Base-by-base conservation (phyloP, 2,797 vertebrate species). In the Todus mexicanus region DNA sequence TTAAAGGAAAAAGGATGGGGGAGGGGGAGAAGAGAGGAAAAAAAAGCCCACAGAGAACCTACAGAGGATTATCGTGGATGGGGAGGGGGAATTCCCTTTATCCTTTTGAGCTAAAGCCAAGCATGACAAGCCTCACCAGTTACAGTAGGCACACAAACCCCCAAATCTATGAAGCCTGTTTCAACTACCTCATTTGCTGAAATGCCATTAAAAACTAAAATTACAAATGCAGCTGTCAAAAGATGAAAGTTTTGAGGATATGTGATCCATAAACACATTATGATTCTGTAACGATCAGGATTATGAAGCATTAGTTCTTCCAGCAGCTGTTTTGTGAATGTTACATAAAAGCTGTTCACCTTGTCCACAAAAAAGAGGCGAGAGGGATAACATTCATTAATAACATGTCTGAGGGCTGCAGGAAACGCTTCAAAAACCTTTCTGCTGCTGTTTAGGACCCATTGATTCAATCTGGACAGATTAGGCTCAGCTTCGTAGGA, bases 311-410 rank as follows among this genome's bases (percentile, higher is more conserved):
- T 83, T 92, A 87, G 61, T 65, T 91, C 45, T 91, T 87, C 47
- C 76, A 85, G 66, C 84, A 91, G 87, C 92, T 94, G 72, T 74
- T 93, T 56, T 77, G 84, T 65, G 35, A 59, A 40, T 63, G 79
- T 92, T 95, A 93, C 54, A 75, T 94, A 93, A 89, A 87, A 93
- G 65, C 89, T 54, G 27, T 89, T 96, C 84, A 93, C 84, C 69
- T 86, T 95, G 68, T 43, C 45, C 53, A 65, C 33, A 61, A 64
- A 86, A 76, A 61, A 29, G 53, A 92, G 43, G 12, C 20, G 84
- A 83, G 31, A 83, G n/a, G 63, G 42, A 89, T 91, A 83, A 83
- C 35, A 47, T 83, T 59, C 31, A 75, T 77, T 80, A 77, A 48
- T 65, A 85, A 69, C 10, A 9, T 50, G n/a, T 37, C 72, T 80